Base-by-base conservation (phyloP, 37 sponge, comb jelly and placozoan genomes). In the Theonella swinhoei region DNA sequence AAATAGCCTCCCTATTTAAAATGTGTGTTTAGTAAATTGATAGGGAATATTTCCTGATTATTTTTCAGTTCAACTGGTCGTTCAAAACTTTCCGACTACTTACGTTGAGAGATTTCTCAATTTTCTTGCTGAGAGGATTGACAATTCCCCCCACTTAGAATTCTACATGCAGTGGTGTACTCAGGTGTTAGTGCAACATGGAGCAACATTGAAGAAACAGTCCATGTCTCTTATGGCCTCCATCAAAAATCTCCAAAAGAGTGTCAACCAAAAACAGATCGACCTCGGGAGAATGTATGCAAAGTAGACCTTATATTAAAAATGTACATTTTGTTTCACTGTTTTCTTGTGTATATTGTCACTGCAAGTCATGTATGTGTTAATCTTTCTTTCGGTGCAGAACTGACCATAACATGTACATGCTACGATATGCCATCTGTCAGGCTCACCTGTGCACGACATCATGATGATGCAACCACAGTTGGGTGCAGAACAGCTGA, bases 161-260 rank as follows among this genome's bases (percentile, higher is more conserved):
- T 92, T 93, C 88, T 95, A 95, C 71, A 75, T 95, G 41, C 41
- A n/a, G 61, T 95, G 96, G 96, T 95, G 83, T 30, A 74, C 34
- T 1, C 36, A 62, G 58, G 39, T 95, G 59, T 80, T 95, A 28
- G 83, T 68, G 22, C 31, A 64, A 1, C 91, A 95, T 58, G 80
- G 80, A 3, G 11, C 33, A 36, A 61, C 28, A 25, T 62, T 95
- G 32, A 92, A 93, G 75, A 69, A 87, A 60, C 64, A 66, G 0
- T 47, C 76, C 26, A 22, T 60, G 20, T 43, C 81, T 8, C 7
- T 90, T 14, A 71, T 75, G 70, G 40, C 77, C 26, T 26, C 68
- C 22, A 11, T 95, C 5, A 81, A 68, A n/a, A 78, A 82, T 59
- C 75, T 95, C 9, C 94, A 95, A 47, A 89, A 90, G 82, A 83